Evolutionary conservation across 2,888 invertebrate genomes (phyloP), one percentile per base, ranked within the genome.

Genomic region (Tuta absoluta): DNA sequence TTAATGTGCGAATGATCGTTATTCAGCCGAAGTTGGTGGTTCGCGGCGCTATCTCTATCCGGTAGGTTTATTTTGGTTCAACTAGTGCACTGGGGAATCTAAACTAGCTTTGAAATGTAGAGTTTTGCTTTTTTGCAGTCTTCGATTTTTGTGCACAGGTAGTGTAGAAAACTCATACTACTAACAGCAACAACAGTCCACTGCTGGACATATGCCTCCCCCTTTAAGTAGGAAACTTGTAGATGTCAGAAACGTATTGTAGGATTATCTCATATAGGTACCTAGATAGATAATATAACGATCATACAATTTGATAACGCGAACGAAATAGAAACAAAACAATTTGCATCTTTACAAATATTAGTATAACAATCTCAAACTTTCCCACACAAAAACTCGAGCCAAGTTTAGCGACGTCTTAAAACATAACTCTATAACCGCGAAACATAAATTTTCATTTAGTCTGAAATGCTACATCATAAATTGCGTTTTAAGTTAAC

Each of bases 391-490:
- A 45, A n/a, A 45, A 45, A 45, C 45, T 45, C 17, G 45, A 45
- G 21, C 23, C 14, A 23, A 23, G 12, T 23, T 24, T 12, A 24
- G 12, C 21, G 23, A 23, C 5, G 23, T 14, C 2, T 53, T 17
- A 11, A 53, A 23, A 53, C 51, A 23, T 53, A 53, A 53, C 23
- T 53, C 51, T 8, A 19, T 21, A 24, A 24, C 51, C 5, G 11
- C 51, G 14, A 53, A 23, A 53, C 23, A 53, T 53, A 53, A 53
- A 53, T 53, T 24, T 56, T 33, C n/a, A 56, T 56, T 56, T 56
- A n/a, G 33, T 23, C 17, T 33, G 56, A 56, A 24, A 28, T 56
- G 24, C 56, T 56, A 17, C n/a, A 33, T 56, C 56, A 56, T 56
- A 56, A 56, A 56, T 56, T 33, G 56, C 28, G 45, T 45, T 45